Evolutionary conservation across 2,888 invertebrate species (phyloP), one percentile per base, ranked within the genome.

Genomic region (Meganola albula): DNA sequence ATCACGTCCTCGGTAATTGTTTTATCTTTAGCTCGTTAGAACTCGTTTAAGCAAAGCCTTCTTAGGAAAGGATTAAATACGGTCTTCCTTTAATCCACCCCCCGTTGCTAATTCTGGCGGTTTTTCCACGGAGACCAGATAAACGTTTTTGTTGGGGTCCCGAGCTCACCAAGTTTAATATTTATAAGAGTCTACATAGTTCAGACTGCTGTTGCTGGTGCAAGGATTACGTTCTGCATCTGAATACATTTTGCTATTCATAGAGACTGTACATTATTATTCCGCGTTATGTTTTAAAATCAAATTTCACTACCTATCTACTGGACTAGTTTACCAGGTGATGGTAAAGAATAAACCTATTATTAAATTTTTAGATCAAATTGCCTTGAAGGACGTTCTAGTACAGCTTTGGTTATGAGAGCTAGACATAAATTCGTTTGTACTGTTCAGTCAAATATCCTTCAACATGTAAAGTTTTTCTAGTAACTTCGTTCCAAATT

Each of bases 41-140:
- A 84, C 84, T 84, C 84, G 84, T 84, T 85, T 84, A 84, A 85
- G 83, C 74, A 85, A 84, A 85, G 85, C 83, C 85, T 83, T 83
- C 85, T 85, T 85, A 84, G 82, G 79, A 83, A 83, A 83, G 85
- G 85, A 85, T 85, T 85, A 84, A 83, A 79, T 79, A 80, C 76
- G 84, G 85, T 74, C 77, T 76, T 74, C 80, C 76, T 74, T 84
- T 82, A 85, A 82, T 82, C 79, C 72, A 78, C 82, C 78, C 75
- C 76, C 72, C 65, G 72, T 70, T 76, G 82, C 82, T 84, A 85
- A 85, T 84, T 84, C 83, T 74, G 75, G 71, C 66, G 78, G 82
- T 85, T 84, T 85, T 85, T 85, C 82, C 71, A 67, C 72, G 67
- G 72, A 75, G 78, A 74, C 74, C 78, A 80, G 83, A 85, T 83